Percentiles rank a stretch among this genome's conserved stretches.
phyloP scores from a whole-genome alignment of 2,888 invertebrate genomes.

The Drosophila paranaensis region DNA sequence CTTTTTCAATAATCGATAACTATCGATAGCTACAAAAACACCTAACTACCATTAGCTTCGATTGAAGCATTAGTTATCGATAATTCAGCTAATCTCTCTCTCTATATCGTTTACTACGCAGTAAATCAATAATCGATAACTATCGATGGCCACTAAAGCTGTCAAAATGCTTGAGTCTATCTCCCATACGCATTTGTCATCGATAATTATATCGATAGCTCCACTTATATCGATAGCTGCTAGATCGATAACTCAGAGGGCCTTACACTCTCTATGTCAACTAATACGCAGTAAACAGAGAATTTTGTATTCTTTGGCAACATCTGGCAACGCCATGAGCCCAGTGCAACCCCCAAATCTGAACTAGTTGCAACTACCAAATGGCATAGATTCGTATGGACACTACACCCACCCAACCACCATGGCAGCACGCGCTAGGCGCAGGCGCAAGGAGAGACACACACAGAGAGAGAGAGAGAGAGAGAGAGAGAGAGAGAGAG shows the following conservation, averaged over 20 bases:
- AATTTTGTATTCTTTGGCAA: neutral
- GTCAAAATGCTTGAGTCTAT: neutral
- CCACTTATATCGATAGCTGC: neutral
- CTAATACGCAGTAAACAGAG: no score
- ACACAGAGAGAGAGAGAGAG: neutral
- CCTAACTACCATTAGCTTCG: no score
- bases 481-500: neutral
- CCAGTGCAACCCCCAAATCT: conserved; percentile 31
- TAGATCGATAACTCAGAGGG: neutral
- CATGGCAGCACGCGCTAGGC: neutral
- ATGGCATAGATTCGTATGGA: conserved; percentile 44
- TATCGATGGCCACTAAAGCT: neutral
- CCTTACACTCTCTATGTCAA: no score
- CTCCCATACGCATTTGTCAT: neutral
- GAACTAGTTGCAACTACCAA: conserved; percentile 32
- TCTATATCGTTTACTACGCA: no score
- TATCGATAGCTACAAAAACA: neutral
- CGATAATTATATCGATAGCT: no score
- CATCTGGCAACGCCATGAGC: conserved; percentile 44
- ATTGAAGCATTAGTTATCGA: no score
- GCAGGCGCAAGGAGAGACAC: conserved; percentile 46
- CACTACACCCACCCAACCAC: conserved; percentile 3
- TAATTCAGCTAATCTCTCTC: no score
- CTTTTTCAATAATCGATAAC: neutral
- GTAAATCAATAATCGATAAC: neutral